Evolutionary conservation across 1,140 invertebrate species (phyloP), one percentile per base, ranked within the genome.

Genomic region (Samia ricini): DNA sequence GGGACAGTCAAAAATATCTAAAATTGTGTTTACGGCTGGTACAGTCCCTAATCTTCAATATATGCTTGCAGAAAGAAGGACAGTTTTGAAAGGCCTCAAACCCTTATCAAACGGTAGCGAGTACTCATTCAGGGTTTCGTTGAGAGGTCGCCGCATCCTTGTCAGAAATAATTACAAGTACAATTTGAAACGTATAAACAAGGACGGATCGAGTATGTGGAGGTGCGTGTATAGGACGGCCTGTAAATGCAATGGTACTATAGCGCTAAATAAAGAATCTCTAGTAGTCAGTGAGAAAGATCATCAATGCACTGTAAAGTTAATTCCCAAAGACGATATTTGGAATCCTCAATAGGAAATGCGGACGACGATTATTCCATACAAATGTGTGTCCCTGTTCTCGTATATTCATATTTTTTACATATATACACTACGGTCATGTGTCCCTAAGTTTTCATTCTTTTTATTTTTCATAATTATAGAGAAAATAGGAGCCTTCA

Each of bases 131-230:
- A 51, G 19, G 6, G 50, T 22, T 7, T 51, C 50, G 1, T 21
- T 8, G 7, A 51, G 50, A 51, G 50, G 50, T 21, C 19, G 50
- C 2, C 50, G 21, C 1, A 21, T 51, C 10, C 50, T 51, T 5
- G 50, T 51, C n/a, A 51, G 50, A 51, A 22, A 51, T 20, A 20
- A 20, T 15, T 50, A 15, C 15, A 51, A 51, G 21, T 51, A 51
- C 50, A 51, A 51, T 51, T 51, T 51, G 18, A 51, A 51, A 22
- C 4, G 50, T 12, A 51, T 22, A 22, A 51, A 51, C 12, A 51
- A 51, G 12, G 50, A 51, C 15, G 50, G 50, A 4, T 21, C 50
- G 1, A 51, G 50, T 51, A 51, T 51, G 50, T 51, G 50, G 50
- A 20, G 50, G 10, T 51, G 50, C 20, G 50, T 51, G 7, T 51